Evolutionary conservation across 2,113 vertebrate genomes (phyloP).

Genomic region (Garra rufa): DNA sequence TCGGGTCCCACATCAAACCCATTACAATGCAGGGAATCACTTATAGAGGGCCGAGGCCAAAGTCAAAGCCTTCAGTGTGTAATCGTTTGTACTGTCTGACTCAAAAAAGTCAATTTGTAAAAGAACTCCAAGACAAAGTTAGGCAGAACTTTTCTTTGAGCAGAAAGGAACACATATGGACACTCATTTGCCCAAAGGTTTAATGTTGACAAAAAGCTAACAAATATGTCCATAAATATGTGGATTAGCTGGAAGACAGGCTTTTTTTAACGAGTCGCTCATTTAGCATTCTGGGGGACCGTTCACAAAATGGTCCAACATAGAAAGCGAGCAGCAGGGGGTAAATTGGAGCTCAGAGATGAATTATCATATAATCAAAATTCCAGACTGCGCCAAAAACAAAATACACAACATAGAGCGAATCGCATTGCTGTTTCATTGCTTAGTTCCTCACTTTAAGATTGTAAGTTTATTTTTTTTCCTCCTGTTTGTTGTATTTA

Average conservation of each 20-base stretch:
- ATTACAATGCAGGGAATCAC: conserved; percentile 63
- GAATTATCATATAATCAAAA: conserved; percentile 93
- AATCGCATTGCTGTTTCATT: conserved; percentile 66
- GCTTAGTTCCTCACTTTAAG: conserved; percentile 43
- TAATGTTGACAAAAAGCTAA: conserved; percentile 65
- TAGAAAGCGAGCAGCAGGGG: conserved; percentile 85
- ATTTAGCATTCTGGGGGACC: conserved; percentile 87
- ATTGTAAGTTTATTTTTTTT: conserved; percentile 42
- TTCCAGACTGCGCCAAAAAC: conserved; percentile 85
- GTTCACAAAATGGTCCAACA: conserved; percentile 84
- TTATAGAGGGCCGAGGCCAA: neutral
- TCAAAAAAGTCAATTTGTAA: conserved; percentile 21
- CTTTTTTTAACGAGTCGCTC: conserved; percentile 76
- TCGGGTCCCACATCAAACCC: conserved; percentile 69
- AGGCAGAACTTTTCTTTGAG: conserved; percentile 44
- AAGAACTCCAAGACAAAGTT: conserved; percentile 1
- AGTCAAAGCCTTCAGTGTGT: conserved; percentile 52
- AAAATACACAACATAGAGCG: conserved; percentile 75
- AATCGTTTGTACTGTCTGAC: neutral
- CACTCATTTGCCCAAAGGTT: conserved; percentile 68
- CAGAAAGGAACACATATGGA: conserved; percentile 71
- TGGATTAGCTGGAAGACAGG: conserved; percentile 76
- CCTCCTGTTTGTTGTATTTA: conserved; percentile 36
- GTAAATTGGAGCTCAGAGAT: conserved; percentile 93
- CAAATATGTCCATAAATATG: conserved; percentile 76